phyloP scores from a whole-genome alignment of 2,113 vertebrate genomes.

The Podilymbus podiceps region DNA sequence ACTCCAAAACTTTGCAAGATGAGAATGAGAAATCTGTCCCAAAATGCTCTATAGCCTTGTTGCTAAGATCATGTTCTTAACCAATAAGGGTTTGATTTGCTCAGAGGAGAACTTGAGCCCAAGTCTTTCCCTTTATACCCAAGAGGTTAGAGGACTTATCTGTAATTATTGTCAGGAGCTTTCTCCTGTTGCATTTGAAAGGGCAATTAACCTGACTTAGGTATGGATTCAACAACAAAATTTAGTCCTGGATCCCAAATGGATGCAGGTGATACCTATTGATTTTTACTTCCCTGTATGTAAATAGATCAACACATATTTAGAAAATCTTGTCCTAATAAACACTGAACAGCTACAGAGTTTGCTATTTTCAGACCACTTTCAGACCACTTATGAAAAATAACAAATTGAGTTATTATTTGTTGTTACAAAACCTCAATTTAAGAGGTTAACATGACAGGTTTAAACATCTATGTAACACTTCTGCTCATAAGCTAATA shows the following conservation, averaged over 20 bases:
- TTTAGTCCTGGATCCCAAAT: neutral
- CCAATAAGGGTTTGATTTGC: neutral
- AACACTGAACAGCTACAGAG: neutral
- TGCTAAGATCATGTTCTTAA: neutral
- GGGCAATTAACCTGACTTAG: neutral
- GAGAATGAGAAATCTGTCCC: neutral
- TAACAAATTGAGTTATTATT: neutral
- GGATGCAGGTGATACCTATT: neutral
- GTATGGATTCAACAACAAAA: neutral
- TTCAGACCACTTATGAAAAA: neutral
- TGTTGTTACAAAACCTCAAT: too few species aligned
- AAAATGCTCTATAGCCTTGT: neutral
- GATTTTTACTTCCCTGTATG: neutral
- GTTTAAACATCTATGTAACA: neutral
- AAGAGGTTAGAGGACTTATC: neutral
- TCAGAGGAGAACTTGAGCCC: neutral
- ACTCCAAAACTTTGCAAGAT: neutral
- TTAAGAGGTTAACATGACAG: neutral
- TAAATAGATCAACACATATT: neutral
- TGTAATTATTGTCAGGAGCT: neutral
- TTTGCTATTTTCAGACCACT: neutral
- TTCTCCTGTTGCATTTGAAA: neutral
- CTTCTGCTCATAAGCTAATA: neutral
- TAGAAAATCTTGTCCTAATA: neutral
- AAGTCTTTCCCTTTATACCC: neutral